A percentile compares a stretch with the other conserved stretches of the same genome.
Evolutionary conservation across 2,888 invertebrate species (phyloP).

Genomic region (Sesamia inferens): DNA sequence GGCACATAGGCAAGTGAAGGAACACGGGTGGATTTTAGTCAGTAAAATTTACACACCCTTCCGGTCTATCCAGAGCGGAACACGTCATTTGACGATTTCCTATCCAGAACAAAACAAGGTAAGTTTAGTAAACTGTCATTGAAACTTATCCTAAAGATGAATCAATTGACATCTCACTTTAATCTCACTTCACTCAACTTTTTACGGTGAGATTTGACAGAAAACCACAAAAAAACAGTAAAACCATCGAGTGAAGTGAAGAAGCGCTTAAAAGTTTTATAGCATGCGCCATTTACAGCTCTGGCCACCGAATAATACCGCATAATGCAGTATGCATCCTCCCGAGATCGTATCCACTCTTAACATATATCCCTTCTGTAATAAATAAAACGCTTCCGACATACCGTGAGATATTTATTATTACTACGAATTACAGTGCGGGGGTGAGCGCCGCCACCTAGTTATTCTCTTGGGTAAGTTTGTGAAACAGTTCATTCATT

Average conservation of each 20-base stretch:
- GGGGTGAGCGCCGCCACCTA: conserved; percentile 1
- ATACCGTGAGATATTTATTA: conserved; percentile 41
- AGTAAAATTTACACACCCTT: too few relatives aligned
- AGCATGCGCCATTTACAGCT: conserved; percentile 1
- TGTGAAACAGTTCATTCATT: conserved; percentile 6
- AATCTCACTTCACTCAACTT: too few relatives aligned
- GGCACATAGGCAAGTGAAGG: too few relatives aligned
- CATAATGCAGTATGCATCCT: too few relatives aligned
- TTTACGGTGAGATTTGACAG: too few relatives aligned
- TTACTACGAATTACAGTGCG: conserved; percentile 37
- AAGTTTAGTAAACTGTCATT: too few relatives aligned
- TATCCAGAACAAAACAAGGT: too few relatives aligned
- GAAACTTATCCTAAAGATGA: too few relatives aligned
- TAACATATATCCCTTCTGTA: conserved; percentile 28
- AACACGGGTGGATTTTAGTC: too few relatives aligned
- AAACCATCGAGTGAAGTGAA: conserved; percentile 38
- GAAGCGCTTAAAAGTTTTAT: conserved; percentile 47
- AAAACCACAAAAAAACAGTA: not conserved
- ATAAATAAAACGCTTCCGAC: conserved; percentile 41
- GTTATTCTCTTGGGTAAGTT: conserved; percentile 31
- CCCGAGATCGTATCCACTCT: conserved; percentile 19
- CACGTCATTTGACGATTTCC: too few relatives aligned
- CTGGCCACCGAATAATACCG: conserved; percentile 20
- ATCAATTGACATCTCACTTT: too few relatives aligned
- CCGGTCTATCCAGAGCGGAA: too few relatives aligned